Percentiles rank a stretch among this genome's conserved stretches.
Evolutionary conservation across 2,888 invertebrate species (phyloP).

Genomic region (Salpingus planirostris): DNA sequence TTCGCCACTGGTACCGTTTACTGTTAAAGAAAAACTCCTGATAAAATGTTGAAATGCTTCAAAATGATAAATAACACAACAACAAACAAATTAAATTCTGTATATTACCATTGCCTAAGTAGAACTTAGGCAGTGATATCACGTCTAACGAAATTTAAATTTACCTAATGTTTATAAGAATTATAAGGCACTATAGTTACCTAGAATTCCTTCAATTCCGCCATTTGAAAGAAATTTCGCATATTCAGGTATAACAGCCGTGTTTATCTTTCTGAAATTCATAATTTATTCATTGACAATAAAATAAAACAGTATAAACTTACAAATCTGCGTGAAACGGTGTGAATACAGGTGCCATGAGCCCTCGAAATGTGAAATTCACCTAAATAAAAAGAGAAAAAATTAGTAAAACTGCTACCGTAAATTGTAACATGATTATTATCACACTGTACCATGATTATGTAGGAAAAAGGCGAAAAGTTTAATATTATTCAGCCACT

Average conservation of each 20-base stretch:
- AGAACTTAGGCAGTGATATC: too few relatives aligned
- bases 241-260: slow-evolving; percentile 45
- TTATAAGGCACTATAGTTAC: slow-evolving; percentile 39
- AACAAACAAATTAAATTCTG: neutral
- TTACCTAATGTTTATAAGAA: too few relatives aligned
- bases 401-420: neutral
- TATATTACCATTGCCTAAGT: neutral
- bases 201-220: slow-evolving; percentile 58
- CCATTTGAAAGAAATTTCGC: slow-evolving; percentile 53
- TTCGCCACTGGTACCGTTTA: slow-evolving; percentile 75
- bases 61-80: too few relatives aligned
- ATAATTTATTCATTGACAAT: slow-evolving; percentile 2
- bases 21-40: slow-evolving; percentile 37
- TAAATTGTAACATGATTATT: too few relatives aligned
- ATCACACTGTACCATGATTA: too few relatives aligned
- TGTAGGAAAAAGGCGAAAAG: too few relatives aligned
- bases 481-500: too few relatives aligned
- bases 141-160: too few relatives aligned
- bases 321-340: slow-evolving; percentile 54
- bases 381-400: slow-evolving; percentile 34
- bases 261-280: slow-evolving; percentile 26
- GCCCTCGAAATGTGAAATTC: slow-evolving; percentile 50
- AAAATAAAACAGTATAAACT: slow-evolving; percentile 9
- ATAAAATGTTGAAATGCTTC: too few relatives aligned
- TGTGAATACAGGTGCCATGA: slow-evolving; percentile 65